Evolutionary conservation across 2,797 vertebrate genomes (phyloP).

Genomic region (Aldrovandia affinis): DNA sequence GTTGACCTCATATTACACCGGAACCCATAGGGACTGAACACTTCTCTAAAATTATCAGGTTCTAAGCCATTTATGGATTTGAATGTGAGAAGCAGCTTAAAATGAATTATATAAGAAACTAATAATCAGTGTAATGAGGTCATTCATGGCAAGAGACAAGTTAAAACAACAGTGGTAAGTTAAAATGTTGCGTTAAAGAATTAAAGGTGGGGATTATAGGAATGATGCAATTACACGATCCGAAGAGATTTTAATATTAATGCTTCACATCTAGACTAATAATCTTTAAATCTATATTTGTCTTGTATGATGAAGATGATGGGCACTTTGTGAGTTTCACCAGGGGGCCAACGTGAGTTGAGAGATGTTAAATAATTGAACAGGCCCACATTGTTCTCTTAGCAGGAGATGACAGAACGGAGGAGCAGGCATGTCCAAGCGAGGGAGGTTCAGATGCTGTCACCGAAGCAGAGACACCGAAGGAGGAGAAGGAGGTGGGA

Average conservation of each 20-base stretch:
- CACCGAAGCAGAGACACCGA: conserved; percentile 3
- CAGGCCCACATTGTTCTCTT: not conserved
- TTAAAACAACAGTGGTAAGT: not conserved
- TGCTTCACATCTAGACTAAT: not conserved
- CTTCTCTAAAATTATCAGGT: not conserved
- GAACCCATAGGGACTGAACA: not conserved
- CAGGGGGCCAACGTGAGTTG: not conserved
- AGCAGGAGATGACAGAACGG: conserved; percentile 32
- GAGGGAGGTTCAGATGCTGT: conserved; percentile 30
- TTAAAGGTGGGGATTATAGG: not conserved
- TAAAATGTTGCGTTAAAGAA: not conserved
- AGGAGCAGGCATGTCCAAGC: conserved; percentile 15
- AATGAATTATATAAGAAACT: not conserved
- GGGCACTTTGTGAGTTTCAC: not conserved
- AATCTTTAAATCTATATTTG: not conserved
- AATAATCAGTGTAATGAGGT: not conserved
- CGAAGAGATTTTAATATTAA: not conserved
- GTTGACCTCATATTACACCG: not conserved
- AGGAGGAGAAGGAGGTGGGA: conserved; percentile 41
- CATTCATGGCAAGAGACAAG: not conserved
- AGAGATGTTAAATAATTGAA: not conserved
- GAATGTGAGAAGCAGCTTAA: not conserved
- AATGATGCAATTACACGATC: no score
- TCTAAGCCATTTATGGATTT: not conserved
- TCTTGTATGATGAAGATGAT: not conserved